Base-by-base conservation (phyloP, 53 echinoderm and acorn worm species). In the Echinarachnius parma region DNA sequence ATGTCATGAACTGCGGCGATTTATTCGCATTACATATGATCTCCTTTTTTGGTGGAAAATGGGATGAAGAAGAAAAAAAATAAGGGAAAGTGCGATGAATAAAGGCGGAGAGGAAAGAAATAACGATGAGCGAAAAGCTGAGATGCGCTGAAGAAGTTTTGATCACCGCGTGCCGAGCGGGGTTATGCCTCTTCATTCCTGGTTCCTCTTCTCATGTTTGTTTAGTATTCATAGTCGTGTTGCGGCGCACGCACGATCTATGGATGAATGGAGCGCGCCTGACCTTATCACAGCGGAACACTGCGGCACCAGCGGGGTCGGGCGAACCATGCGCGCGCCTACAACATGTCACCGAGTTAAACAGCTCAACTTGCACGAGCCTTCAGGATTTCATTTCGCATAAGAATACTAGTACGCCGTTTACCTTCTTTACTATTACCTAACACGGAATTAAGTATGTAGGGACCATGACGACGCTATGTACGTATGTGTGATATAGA, bases 141-240 rank as follows among this genome's bases (percentile, higher is more conserved):
- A 20, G 7, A 46, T 28, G 28, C 47, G 29, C 46, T 28, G 48
- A 28, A 66, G n/a, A n/a, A n/a, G n/a, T n/a, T n/a, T n/a, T n/a
- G n/a, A n/a, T n/a, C n/a, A 66, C 47, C 66, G 31, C 13, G 7
- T 39, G 7, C 42, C n/a, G n/a, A n/a, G n/a, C n/a, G n/a, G n/a
- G n/a, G n/a, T 39, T 39, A 9, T 9, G 13, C 42, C 7, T 9
- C 7, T 13, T 39, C 42, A 9, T 39, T 39, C 42, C 7, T 7
- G 7, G 42, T 7, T 39, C 13, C 42, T 9, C 47, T 46, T 25
- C 48, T 66, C 48, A 47, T 66, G 66, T 66, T 66, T 66, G 29
- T 66, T 66, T 66, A 66, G 66, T 66, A 66, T 66, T 66, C 66
- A 66, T 66, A 46, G 48, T 31, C 47, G 46, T 66, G 66, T 66